phyloP scores from a whole-genome alignment of 2,797 vertebrate species.

The Chelon auratus region DNA sequence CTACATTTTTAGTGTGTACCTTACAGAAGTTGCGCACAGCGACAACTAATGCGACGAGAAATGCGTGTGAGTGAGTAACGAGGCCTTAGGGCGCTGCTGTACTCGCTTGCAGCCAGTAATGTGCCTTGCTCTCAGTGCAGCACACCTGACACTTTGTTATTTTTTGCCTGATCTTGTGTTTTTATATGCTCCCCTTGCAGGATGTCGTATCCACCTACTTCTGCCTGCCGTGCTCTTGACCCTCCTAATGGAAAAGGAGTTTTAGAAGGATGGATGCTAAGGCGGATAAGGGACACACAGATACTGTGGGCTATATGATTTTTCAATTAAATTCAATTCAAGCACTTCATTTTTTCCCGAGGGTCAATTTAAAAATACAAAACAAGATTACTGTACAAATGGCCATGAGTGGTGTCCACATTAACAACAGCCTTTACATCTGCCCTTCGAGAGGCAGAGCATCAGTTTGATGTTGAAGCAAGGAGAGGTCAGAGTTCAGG shows the following conservation, averaged over 20 bases:
- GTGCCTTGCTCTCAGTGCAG: neutral
- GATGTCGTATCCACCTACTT: neutral
- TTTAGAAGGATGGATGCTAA: neutral
- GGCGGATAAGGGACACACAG: neutral
- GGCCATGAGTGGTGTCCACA: too few relatives aligned
- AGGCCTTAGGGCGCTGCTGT: slow-evolving; percentile 7
- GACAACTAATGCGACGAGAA: slow-evolving; percentile 9
- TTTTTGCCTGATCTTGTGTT: slow-evolving; percentile 7
- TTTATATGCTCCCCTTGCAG: neutral
- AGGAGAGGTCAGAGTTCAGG: too few relatives aligned
- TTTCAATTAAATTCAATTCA: too few relatives aligned
- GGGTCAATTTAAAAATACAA: too few relatives aligned
- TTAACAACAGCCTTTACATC: too few relatives aligned
- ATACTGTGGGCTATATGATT: neutral
- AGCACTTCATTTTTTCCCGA: too few relatives aligned
- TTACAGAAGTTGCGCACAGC: neutral
- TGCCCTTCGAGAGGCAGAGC: too few relatives aligned
- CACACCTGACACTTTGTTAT: slow-evolving; percentile 44
- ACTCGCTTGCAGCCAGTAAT: slow-evolving; percentile 8
- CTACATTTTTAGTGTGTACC: neutral
- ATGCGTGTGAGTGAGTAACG: neutral
- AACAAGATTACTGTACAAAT: too few relatives aligned
- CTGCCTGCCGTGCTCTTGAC: neutral
- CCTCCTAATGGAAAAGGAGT: neutral
- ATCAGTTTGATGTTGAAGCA: too few relatives aligned